A percentile compares a stretch with the other conserved stretches of the same genome.
phyloP scores from a whole-genome alignment of 2,113 vertebrate genomes.

The Benitochromis conjunctus region DNA sequence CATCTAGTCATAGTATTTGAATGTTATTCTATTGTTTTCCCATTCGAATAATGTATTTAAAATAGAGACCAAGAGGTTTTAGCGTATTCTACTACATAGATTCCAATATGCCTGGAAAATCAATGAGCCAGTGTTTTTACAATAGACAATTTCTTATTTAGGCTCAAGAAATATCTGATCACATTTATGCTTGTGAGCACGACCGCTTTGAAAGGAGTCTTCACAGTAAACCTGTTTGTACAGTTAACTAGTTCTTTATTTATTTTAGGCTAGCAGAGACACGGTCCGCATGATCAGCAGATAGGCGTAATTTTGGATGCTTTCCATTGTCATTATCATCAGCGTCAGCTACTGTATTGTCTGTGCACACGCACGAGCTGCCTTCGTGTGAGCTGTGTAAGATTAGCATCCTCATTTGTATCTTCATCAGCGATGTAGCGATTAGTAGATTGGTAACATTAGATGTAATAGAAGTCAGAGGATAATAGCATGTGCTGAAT shows the following conservation, averaged over 20 bases:
- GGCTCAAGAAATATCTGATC: background rate
- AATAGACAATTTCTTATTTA: background rate
- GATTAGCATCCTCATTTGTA: background rate
- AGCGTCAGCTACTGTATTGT: background rate
- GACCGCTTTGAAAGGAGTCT: background rate
- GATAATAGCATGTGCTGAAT: background rate
- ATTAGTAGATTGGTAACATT: background rate
- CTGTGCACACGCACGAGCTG: background rate
- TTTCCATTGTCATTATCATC: background rate
- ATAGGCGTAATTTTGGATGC: slow-evolving; percentile 1
- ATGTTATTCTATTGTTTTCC: background rate
- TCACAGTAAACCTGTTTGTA: background rate
- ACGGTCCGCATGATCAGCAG: background rate
- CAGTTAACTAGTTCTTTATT: background rate
- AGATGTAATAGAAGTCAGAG: background rate
- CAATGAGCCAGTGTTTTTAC: background rate
- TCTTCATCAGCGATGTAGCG: slow-evolving; percentile 1
- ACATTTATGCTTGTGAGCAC: background rate
- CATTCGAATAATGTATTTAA: too few relatives aligned
- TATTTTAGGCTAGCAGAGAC: background rate
- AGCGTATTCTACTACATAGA: too few relatives aligned
- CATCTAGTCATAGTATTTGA: background rate
- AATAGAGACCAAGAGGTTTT: too few relatives aligned
- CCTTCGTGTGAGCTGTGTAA: background rate
- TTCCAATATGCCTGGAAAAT: too few relatives aligned